Conservation (phyloP, 1,140 invertebrate genomes). For the Aphelenchoides fujianensis region DNA sequence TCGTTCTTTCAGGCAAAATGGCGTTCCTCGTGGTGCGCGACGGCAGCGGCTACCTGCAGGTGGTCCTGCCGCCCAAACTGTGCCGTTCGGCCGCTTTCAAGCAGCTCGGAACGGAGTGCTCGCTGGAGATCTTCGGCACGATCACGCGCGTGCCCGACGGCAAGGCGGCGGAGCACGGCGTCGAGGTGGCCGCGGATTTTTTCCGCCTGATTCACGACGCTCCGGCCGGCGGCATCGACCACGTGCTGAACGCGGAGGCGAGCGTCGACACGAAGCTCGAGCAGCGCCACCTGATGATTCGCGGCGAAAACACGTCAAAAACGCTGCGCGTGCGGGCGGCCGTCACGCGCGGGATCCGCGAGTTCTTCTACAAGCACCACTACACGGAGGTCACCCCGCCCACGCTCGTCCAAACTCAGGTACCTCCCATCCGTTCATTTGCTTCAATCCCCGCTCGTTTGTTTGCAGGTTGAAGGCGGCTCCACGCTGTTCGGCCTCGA, state of each 20-base stretch:
- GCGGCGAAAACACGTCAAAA: slow-evolving; percentile 91
- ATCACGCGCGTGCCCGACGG: slow-evolving; percentile 82
- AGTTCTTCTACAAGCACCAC: slow-evolving; percentile 79
- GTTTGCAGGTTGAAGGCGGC: slow-evolving; percentile 87
- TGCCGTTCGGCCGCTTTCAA: slow-evolving; percentile 92
- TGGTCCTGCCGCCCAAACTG: slow-evolving; percentile 79
- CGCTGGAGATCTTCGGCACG: slow-evolving; percentile 77
- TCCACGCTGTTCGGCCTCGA: slow-evolving; percentile 92
- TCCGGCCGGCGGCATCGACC: slow-evolving; percentile 93
- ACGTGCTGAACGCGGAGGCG: slow-evolving; percentile 91
- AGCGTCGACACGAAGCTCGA: slow-evolving; percentile 93
- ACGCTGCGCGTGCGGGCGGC: slow-evolving; percentile 83
- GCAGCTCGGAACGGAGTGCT: slow-evolving; percentile 82
- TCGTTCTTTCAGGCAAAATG: slow-evolving; percentile 78
- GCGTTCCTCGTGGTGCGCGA: slow-evolving; percentile 92
- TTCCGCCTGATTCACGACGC: slow-evolving; percentile 84
- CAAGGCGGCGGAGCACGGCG: slow-evolving; percentile 90
- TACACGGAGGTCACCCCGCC: slow-evolving; percentile 89
- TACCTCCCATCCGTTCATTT: too few relatives aligned
- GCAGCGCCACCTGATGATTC: slow-evolving; percentile 96
- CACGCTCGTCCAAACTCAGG: slow-evolving; percentile 77
- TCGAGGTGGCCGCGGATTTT: slow-evolving; percentile 88
- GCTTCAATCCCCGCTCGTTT: too few relatives aligned
- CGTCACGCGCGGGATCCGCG: slow-evolving; percentile 83
- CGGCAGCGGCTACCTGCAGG: slow-evolving; percentile 91